phyloP scores from a whole-genome alignment of 64 coral and sea anemone species.

The Actinia tenebrosa region DNA sequence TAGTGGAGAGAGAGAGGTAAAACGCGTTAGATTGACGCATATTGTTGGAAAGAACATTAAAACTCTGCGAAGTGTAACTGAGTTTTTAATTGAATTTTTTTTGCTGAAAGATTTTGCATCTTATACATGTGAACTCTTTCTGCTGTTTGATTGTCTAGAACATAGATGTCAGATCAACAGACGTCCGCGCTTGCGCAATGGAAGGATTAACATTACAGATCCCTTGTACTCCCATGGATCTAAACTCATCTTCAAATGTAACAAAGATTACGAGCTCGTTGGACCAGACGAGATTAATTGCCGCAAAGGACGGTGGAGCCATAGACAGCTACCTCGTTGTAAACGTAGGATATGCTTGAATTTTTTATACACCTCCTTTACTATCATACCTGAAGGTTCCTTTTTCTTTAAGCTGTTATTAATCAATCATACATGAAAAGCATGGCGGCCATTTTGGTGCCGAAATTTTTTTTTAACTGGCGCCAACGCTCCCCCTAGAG shows the following conservation, averaged over 20 bases:
- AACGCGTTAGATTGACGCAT: no score
- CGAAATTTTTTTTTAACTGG: no score
- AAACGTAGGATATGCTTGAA: conserved; percentile 16
- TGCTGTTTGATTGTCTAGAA: not conserved
- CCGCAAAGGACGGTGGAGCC: conserved; percentile 36
- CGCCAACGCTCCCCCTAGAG: no score
- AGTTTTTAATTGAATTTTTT: not conserved
- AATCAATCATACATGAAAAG: no score
- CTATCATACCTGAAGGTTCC: no score
- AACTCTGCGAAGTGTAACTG: not conserved
- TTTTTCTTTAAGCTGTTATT: not conserved
- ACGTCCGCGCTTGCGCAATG: conserved; percentile 18
- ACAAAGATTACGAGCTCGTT: conserved; percentile 45
- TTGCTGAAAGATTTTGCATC: not conserved
- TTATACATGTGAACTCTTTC: not conserved
- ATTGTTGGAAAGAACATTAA: not conserved
- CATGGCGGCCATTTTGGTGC: no score
- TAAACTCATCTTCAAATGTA: conserved; percentile 62
- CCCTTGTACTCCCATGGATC: conserved; percentile 34
- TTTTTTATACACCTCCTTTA: no score
- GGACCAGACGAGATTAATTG: conserved; percentile 51
- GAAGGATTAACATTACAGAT: conserved; percentile 48
- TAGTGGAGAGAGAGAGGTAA: no score
- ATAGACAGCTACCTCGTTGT: conserved; percentile 25
- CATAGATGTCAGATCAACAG: not conserved